Evolutionary conservation across 2,888 invertebrate species (phyloP), one percentile per base, ranked within the genome.

Genomic region (Caenorhabditis auriculariae): DNA sequence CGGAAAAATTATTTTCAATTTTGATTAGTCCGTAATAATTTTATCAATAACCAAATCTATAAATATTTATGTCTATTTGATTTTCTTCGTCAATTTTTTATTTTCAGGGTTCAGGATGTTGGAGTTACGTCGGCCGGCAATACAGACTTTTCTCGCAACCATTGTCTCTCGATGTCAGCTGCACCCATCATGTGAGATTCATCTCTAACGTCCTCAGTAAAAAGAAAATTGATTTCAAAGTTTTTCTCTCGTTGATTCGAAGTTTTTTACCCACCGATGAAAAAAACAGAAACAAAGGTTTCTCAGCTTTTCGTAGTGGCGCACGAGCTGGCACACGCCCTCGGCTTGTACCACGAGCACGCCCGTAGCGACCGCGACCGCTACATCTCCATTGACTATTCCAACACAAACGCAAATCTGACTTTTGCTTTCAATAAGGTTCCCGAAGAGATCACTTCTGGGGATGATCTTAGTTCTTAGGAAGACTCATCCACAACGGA

Each of bases 281-380:
- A n/a, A n/a, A n/a, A n/a, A n/a, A n/a, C n/a, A n/a, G 28, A 39
- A 6, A n/a, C 23, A 19, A 27, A 26, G 43, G 17, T 5, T 29
- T 43, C 62, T 23, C 45, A 68, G 61, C 50, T 60, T 23, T 66
- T 67, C 12, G 67, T 68, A 0, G 54, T 72, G 9, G 56, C 66
- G 7, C 72, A 72, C 39, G 70, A 72, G 37, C 39, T 72, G 0
- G 69, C 62, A 17, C 72, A 72, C 37, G 59, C 72, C 7, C 50
- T 72, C 0, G 72, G 72, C 7, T 70, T 72, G 48, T 65, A 51
- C 49, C 72, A 72, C 39, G 72, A 65, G 29, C 72, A 72, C 23
- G 61, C 70, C 15, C 44, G 72, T 26, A 27, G 21, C n/a, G 72
- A 72, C 46, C 39, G 72, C 7, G 72, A 70, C 45, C 28, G 55